A percentile compares a stretch with the other conserved stretches of the same genome.
Evolutionary conservation across 1,140 invertebrate genomes (phyloP).

Genomic region (Rhopalosiphum maidis): DNA sequence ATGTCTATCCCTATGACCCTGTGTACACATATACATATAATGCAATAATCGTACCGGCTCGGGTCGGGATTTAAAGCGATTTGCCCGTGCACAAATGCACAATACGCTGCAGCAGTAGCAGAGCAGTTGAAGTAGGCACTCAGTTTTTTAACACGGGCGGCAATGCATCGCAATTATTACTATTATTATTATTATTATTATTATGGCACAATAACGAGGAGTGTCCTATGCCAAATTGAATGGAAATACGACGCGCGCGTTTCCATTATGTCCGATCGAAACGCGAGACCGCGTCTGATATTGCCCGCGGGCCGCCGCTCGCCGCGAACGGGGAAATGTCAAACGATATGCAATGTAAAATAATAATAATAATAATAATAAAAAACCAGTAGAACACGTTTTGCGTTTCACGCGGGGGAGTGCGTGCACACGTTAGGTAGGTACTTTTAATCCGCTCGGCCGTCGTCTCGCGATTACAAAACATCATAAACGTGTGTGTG

Average conservation of each 20-base stretch:
- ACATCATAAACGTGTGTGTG: conserved; percentile 5
- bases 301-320: background rate
- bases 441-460: conserved; percentile 3
- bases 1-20: background rate
- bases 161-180: background rate
- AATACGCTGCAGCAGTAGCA: background rate
- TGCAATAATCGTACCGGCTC: background rate
- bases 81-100: background rate
- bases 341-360: conserved; percentile 12
- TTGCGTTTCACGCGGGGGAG: conserved; percentile 44
- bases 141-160: background rate
- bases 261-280: conserved; percentile 22
- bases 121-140: background rate
- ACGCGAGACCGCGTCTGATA: background rate
- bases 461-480: background rate
- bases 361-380: conserved; percentile 6
- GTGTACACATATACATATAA: background rate
- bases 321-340: conserved; percentile 25
- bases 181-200: conserved; percentile 33
- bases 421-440: background rate
- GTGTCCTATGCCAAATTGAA: background rate
- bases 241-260: conserved; percentile 33
- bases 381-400: conserved; percentile 53
- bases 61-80: background rate
- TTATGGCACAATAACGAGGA: background rate